Percentiles rank a stretch among this genome's conserved stretches.
Evolutionary conservation across 2,797 vertebrate species (phyloP).

Genomic region (Stomatorhinus walkeri): DNA sequence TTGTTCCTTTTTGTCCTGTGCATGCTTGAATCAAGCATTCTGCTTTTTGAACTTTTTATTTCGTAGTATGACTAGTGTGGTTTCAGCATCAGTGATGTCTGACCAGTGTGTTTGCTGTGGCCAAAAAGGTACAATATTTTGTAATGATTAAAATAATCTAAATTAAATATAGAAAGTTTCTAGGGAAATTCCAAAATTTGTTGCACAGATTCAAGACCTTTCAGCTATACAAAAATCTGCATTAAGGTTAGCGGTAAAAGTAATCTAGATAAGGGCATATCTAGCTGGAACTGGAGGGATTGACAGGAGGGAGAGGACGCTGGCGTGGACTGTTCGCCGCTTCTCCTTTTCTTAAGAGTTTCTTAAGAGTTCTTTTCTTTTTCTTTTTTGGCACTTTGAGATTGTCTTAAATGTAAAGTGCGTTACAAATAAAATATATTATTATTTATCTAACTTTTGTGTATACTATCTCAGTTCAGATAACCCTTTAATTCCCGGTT

Average conservation of each 20-base stretch:
- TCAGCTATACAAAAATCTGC: background rate
- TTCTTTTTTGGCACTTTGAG: too few relatives aligned
- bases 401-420: too few relatives aligned
- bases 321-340: too few relatives aligned
- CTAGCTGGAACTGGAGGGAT: too few relatives aligned
- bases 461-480: background rate
- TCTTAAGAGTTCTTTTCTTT: too few relatives aligned
- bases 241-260: background rate
- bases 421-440: too few relatives aligned
- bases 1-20: background rate
- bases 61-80: background rate
- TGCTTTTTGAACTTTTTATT: background rate
- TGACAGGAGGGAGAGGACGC: too few relatives aligned
- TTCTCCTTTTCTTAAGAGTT: too few relatives aligned
- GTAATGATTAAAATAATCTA: background rate
- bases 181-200: background rate
- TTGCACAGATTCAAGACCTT: background rate
- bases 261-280: background rate
- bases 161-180: background rate
- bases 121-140: background rate
- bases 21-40: background rate
- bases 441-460: background rate
- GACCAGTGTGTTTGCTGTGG: background rate
- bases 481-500: background rate
- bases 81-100: background rate